phyloP scores from a whole-genome alignment of 2,888 invertebrate genomes.

The Trachelus troglodyta region DNA sequence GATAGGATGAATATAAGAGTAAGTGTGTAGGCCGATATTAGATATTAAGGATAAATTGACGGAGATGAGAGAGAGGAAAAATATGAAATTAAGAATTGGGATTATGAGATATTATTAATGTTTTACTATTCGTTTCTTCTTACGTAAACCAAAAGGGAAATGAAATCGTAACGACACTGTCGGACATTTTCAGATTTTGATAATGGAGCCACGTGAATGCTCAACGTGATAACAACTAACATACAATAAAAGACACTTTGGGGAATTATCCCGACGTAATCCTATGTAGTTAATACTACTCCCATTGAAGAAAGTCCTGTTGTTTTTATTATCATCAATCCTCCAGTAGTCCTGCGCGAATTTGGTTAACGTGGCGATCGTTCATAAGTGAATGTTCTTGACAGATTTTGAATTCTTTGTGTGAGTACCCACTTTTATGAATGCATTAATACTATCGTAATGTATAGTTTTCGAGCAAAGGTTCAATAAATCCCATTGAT shows the following conservation, averaged over 20 bases:
- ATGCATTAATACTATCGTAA: slow-evolving; percentile 34
- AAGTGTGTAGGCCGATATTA: neutral
- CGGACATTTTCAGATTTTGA: neutral
- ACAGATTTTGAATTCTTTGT: neutral
- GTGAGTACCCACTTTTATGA: slow-evolving; percentile 11
- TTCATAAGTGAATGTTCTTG: neutral
- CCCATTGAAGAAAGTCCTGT: neutral
- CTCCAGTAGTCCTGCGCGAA: neutral
- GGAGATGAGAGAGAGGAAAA: neutral
- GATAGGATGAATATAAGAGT: neutral
- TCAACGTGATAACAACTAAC: neutral
- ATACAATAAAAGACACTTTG: neutral
- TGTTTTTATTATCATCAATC: neutral
- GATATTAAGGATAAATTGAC: neutral
- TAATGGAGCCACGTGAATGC: neutral
- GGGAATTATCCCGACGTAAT: neutral
- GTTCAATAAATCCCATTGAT: slow-evolving; percentile 41
- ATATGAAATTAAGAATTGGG: neutral
- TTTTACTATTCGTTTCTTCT: neutral
- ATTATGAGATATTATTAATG: neutral
- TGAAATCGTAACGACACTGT: neutral
- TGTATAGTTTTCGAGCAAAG: slow-evolving; percentile 44
- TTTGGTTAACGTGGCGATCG: neutral
- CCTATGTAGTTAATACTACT: neutral
- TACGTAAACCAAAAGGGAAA: neutral